A percentile compares a stretch with the other conserved stretches of the same genome.
Evolutionary conservation across 2,888 invertebrate genomes (phyloP).

Genomic region (Cremastobaeus sp.): DNA sequence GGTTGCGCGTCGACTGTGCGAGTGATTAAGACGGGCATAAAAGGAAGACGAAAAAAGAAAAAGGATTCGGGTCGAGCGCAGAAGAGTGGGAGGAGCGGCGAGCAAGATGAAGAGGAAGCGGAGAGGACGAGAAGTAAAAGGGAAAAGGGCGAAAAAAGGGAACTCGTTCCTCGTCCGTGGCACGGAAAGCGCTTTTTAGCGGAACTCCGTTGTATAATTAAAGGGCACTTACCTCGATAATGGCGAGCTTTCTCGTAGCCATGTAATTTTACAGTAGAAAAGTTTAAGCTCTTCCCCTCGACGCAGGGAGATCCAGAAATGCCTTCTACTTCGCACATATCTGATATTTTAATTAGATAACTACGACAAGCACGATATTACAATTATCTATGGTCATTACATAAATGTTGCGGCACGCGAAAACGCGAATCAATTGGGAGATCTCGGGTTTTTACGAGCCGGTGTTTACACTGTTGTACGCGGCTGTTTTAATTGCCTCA

Average conservation of each 20-base stretch:
- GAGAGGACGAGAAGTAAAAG: not conserved
- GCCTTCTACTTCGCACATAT: slow-evolving; percentile 53
- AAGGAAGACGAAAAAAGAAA: slow-evolving; percentile 7
- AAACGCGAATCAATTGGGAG: slow-evolving; percentile 41
- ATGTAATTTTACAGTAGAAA: slow-evolving; percentile 64
- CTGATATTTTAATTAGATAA: slow-evolving; percentile 58
- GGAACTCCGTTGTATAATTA: slow-evolving; percentile 59
- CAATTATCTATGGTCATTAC: slow-evolving; percentile 41
- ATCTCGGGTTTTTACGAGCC: slow-evolving; percentile 29
- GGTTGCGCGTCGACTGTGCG: slow-evolving; percentile 14
- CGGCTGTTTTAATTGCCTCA: slow-evolving; percentile 28
- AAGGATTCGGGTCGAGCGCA: too few species aligned
- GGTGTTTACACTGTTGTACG: slow-evolving; percentile 29
- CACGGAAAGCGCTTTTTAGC: slow-evolving; percentile 60
- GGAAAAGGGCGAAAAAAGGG: too few species aligned
- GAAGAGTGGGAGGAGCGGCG: slow-evolving; percentile 1
- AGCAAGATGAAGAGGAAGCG: not conserved
- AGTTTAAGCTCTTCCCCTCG: slow-evolving; percentile 58
- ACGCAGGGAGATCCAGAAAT: slow-evolving; percentile 46
- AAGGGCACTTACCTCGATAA: slow-evolving; percentile 60
- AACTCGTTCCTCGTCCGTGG: slow-evolving; percentile 41
- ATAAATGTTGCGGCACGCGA: slow-evolving; percentile 51
- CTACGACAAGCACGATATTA: slow-evolving; percentile 56
- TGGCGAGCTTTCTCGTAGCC: slow-evolving; percentile 57
- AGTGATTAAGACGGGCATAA: slow-evolving; percentile 22